phyloP scores from a whole-genome alignment of 37 sponge, comb jelly and placozoan genomes.

The Tethya wilhelma region DNA sequence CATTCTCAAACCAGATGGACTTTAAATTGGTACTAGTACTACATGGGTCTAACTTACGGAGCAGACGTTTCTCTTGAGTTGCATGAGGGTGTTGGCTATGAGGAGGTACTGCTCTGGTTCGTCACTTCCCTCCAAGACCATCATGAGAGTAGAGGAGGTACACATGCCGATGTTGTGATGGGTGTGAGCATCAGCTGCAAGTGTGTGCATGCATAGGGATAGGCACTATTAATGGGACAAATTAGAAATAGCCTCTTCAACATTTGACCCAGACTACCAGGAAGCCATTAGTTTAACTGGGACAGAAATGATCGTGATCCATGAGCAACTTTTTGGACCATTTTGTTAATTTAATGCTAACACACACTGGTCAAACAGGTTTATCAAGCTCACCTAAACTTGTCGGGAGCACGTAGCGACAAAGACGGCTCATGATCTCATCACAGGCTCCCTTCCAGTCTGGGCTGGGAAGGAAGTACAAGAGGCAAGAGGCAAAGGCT shows the following conservation, averaged over 20 bases:
- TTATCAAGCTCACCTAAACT: constrained; percentile 49
- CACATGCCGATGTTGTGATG: constrained; percentile 2
- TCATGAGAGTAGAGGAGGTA: constrained; percentile 38
- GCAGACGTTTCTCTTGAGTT: constrained; percentile 70
- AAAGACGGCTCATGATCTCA: constrained; percentile 47
- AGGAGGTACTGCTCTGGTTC: constrained; percentile 38
- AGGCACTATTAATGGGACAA: too few relatives aligned
- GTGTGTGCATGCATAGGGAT: background rate
- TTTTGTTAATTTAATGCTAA: too few relatives aligned
- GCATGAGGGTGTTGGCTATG: constrained; percentile 59
- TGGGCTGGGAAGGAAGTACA: constrained; percentile 32
- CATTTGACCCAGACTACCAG: too few relatives aligned
- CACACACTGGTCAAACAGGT: too few relatives aligned
- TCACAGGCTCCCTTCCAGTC: constrained; percentile 9
- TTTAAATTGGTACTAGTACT: too few relatives aligned
- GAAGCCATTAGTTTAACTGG: too few relatives aligned
- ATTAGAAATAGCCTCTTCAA: background rate
- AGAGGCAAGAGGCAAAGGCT: constrained; percentile 52
- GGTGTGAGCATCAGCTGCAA: background rate
- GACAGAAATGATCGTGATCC: too few relatives aligned
- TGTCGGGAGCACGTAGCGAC: constrained; percentile 61
- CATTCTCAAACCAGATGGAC: too few relatives aligned
- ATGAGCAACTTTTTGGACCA: too few relatives aligned
- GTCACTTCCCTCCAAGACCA: constrained; percentile 47
- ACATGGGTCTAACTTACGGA: too few relatives aligned